Percentiles rank a stretch among this genome's conserved stretches.
These are phyloP conservation scores for Cinara cedri DNA, from an alignment of 2,888 invertebrate genomes.

Conservation along the genomic window DNA sequence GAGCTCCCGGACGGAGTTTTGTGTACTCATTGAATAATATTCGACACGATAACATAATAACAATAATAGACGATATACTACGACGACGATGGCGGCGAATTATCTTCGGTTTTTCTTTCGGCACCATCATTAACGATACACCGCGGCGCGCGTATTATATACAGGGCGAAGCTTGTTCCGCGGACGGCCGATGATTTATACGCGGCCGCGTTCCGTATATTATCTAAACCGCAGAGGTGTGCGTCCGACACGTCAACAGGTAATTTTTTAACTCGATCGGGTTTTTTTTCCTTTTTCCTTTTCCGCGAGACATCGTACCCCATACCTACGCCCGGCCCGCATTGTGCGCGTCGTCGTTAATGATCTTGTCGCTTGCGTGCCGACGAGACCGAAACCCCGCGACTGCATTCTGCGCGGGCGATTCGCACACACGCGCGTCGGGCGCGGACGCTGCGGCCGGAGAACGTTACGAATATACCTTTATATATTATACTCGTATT, in stretches of 20 bases:
- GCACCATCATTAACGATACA: no score
- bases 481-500: not conserved
- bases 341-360: no score
- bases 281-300: not conserved
- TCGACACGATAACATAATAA: no score
- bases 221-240: not conserved
- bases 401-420: not conserved
- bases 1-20: no score
- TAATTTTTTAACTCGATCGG: slow-evolving; percentile 31
- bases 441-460: not conserved
- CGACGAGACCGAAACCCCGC: no score
- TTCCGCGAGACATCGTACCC: no score
- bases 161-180: not conserved
- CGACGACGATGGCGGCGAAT: no score
- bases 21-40: no score
- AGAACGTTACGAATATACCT: slow-evolving; percentile 3
- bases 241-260: slow-evolving; percentile 22
- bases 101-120: not conserved
- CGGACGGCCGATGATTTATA: no score
- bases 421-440: no score
- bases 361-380: not conserved
- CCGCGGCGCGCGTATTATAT: not conserved
- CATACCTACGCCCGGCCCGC: not conserved
- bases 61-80: no score
- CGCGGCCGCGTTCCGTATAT: not conserved